phyloP scores from a whole-genome alignment of 92 coral and sea anemone genomes.

The Actinernus sp. region DNA sequence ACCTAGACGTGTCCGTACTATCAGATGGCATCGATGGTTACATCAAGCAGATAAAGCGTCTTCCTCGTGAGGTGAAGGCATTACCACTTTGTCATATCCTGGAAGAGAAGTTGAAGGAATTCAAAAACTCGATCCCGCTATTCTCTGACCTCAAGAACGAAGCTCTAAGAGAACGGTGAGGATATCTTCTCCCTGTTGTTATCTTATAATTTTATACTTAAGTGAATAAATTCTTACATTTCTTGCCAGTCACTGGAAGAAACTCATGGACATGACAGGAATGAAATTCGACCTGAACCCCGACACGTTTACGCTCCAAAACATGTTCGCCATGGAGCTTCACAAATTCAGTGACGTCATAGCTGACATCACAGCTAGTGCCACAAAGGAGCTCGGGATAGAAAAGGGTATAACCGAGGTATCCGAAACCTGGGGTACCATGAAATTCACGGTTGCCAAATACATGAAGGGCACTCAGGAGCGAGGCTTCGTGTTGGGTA shows the following conservation, averaged over 20 bases:
- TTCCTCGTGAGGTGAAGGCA: constrained; percentile 96
- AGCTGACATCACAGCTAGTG: constrained; percentile 99
- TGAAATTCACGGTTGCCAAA: constrained; percentile 96
- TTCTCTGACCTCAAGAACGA: constrained; percentile 98
- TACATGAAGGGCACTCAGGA: constrained; percentile 99
- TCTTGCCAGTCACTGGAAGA: constrained; percentile 91
- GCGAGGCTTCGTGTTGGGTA: constrained; percentile 93
- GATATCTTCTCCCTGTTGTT: no score
- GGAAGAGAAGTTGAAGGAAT: constrained; percentile 99
- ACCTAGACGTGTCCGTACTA: constrained; percentile 92
- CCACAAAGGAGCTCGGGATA: constrained; percentile 98
- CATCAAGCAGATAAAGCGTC: constrained; percentile 87
- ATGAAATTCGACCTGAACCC: constrained; percentile 99
- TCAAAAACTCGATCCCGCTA: constrained; percentile 97
- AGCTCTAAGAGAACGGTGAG: constrained; percentile 97
- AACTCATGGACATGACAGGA: constrained; percentile 98
- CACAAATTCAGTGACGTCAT: constrained; percentile 99
- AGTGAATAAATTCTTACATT: background rate
- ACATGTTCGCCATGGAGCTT: constrained; percentile 99
- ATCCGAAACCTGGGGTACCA: constrained; percentile 90
- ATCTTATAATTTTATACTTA: no score
- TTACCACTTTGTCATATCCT: constrained; percentile 90
- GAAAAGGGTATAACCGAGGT: constrained; percentile 98
- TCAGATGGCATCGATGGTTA: constrained; percentile 98
- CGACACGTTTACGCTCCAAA: constrained; percentile 97